Percentiles rank a stretch among this genome's conserved stretches.
Evolutionary conservation across 2,888 invertebrate genomes (phyloP).

Genomic region (Drosophila maculinotata): DNA sequence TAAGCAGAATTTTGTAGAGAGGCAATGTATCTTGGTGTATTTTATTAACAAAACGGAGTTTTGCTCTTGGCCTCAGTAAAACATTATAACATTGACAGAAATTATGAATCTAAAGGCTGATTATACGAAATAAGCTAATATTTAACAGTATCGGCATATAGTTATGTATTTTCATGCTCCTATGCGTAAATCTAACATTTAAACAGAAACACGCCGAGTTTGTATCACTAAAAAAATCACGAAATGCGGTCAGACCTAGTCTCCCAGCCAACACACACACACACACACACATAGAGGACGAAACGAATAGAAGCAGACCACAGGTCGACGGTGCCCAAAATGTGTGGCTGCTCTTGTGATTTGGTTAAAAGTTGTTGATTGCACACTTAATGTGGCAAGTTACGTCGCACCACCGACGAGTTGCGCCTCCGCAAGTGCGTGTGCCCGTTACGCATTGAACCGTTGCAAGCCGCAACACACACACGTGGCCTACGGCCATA

Average conservation of each 20-base stretch:
- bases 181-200: too few relatives aligned
- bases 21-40: too few relatives aligned
- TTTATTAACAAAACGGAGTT: too few relatives aligned
- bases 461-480: constrained; percentile 52
- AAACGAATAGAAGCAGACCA: constrained; percentile 1
- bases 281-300: background rate
- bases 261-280: background rate
- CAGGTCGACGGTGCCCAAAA: constrained; percentile 14
- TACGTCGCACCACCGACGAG: background rate
- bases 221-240: background rate
- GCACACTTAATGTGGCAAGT: constrained; percentile 67
- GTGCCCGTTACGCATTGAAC: constrained; percentile 61
- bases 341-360: constrained; percentile 44
- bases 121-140: too few relatives aligned
- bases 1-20: too few relatives aligned
- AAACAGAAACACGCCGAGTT: too few relatives aligned
- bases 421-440: constrained; percentile 6
- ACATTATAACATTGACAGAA: too few relatives aligned
- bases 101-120: too few relatives aligned
- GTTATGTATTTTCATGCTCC: too few relatives aligned
- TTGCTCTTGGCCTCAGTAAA: too few relatives aligned
- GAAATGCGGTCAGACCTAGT: constrained; percentile 14
- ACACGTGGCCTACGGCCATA: constrained; percentile 32
- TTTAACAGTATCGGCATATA: too few relatives aligned
- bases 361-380: constrained; percentile 66